phyloP scores from a whole-genome alignment of 2,888 invertebrate species.

The Elmis aenea region DNA sequence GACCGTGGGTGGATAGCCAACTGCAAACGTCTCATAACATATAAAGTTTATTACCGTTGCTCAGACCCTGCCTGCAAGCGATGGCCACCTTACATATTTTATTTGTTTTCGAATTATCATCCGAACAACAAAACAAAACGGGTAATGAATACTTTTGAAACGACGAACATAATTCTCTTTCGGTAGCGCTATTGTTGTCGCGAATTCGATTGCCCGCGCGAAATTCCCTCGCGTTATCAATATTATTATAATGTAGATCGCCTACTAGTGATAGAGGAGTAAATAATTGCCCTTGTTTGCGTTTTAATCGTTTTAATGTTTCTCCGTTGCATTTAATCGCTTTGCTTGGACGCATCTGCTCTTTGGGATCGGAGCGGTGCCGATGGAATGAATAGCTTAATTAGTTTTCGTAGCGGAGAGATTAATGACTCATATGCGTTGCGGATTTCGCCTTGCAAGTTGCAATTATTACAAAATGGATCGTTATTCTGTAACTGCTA shows the following conservation, averaged over 20 bases:
- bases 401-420: conserved; percentile 39
- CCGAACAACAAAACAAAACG: too few relatives aligned
- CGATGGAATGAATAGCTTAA: conserved; percentile 42
- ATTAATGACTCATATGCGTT: conserved; percentile 42
- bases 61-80: conserved; percentile 22
- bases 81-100: conserved; percentile 26
- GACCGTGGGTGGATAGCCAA: conserved; percentile 27
- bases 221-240: background rate
- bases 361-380: conserved; percentile 20
- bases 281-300: background rate
- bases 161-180: too few relatives aligned
- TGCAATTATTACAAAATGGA: too few relatives aligned
- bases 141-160: too few relatives aligned
- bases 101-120: conserved; percentile 25
- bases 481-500: too few relatives aligned
- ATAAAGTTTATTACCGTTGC: conserved; percentile 22
- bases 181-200: conserved; percentile 1
- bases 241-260: too few relatives aligned
- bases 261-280: too few relatives aligned
- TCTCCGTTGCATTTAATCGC: background rate
- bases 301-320: background rate
- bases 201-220: background rate
- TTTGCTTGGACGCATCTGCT: conserved; percentile 22
- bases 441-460: conserved; percentile 27
- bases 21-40: conserved; percentile 29